These are phyloP conservation scores for Aporophyla nigra DNA, from an alignment of 2,888 invertebrate species.

Conservation along the genomic window DNA sequence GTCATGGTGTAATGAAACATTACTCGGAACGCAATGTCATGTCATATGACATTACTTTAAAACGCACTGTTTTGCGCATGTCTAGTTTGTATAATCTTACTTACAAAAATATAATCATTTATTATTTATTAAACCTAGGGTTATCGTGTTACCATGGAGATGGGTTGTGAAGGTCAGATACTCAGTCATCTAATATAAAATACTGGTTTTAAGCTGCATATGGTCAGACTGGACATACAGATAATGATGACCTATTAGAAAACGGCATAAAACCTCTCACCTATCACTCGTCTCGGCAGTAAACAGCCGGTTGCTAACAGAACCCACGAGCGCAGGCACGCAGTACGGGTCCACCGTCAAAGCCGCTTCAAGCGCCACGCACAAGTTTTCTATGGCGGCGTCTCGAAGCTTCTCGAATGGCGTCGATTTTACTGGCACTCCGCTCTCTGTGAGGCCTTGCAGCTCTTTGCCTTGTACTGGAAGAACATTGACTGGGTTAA, in stretches of 20 bases:
- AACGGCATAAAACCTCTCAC: constrained; percentile 80
- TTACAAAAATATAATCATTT: too few species aligned
- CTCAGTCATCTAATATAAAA: too few species aligned
- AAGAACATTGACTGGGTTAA: constrained; percentile 26
- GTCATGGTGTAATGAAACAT: too few species aligned
- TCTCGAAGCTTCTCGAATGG: constrained; percentile 98
- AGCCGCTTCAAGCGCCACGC: constrained; percentile 97
- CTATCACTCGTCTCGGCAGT: constrained; percentile 97
- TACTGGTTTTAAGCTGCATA: too few species aligned
- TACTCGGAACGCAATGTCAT: too few species aligned
- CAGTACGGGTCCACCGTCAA: constrained; percentile 97
- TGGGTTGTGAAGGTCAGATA: too few species aligned
- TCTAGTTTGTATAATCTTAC: too few species aligned
- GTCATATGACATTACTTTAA: too few species aligned
- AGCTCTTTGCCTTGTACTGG: constrained; percentile 93
- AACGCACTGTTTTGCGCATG: too few species aligned
- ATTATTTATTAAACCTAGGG: too few species aligned
- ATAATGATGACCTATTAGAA: neutral
- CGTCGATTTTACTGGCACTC: constrained; percentile 89
- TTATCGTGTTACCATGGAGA: too few species aligned
- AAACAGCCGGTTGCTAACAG: constrained; percentile 98
- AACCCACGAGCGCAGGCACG: constrained; percentile 98
- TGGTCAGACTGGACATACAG: too few species aligned
- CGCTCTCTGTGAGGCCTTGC: constrained; percentile 89
- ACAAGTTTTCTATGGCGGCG: constrained; percentile 98